Conservation (phyloP, 1,140 invertebrate genomes). For the Polyergus mexicanus region DNA sequence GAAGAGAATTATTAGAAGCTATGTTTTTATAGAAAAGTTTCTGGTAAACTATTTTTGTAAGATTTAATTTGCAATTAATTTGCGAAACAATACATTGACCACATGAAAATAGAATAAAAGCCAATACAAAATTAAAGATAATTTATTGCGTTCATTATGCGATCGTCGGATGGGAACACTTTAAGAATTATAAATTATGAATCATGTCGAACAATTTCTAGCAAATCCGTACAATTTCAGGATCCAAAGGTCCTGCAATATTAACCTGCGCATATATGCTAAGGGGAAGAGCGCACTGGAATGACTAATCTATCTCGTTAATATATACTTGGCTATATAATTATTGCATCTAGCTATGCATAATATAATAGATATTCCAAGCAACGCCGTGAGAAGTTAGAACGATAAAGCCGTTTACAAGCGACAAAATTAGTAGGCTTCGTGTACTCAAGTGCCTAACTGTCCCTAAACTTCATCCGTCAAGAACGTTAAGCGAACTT, state of each 20-base stretch:
- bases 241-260: conserved; percentile 13
- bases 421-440: conserved; percentile 62
- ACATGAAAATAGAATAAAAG: background rate
- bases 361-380: conserved; percentile 50
- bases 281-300: conserved; percentile 9
- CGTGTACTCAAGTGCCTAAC: conserved; percentile 53
- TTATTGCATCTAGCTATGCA: conserved; percentile 55
- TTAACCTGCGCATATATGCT: conserved; percentile 9
- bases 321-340: conserved; percentile 59
- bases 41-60: background rate
- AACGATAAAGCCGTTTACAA: conserved; percentile 63
- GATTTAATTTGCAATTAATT: background rate
- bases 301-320: conserved; percentile 55
- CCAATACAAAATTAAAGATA: background rate
- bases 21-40: background rate
- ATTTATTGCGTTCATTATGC: background rate
- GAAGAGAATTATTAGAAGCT: background rate
- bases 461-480: conserved; percentile 56
- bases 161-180: background rate
- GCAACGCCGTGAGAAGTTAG: conserved; percentile 48
- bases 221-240: conserved; percentile 17
- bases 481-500: conserved; percentile 54
- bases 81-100: background rate
- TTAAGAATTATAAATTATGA: conserved; percentile 22
- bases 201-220: background rate